Evolutionary conservation across 2,797 vertebrate species (phyloP).

Genomic region (Megaceryle alcyon): DNA sequence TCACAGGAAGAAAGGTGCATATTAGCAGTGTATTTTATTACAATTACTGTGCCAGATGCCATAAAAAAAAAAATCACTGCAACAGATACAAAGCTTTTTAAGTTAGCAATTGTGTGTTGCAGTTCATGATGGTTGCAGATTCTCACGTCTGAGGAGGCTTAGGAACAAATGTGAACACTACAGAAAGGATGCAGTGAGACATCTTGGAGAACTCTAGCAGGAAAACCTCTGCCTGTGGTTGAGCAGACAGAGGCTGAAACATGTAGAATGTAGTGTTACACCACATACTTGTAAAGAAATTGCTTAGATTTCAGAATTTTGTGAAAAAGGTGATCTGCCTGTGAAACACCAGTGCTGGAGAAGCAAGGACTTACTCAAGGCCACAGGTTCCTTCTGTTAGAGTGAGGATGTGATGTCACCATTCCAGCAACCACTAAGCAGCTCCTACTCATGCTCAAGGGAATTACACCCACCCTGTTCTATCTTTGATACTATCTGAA

Average conservation of each 20-base stretch:
- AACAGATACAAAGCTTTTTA: background rate
- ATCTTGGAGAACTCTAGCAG: background rate
- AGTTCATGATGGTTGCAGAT: background rate
- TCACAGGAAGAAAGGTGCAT: conserved; percentile 18
- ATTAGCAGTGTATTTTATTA: background rate
- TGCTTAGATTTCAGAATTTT: background rate
- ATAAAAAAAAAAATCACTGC: background rate
- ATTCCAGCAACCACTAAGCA: background rate
- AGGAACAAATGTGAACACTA: background rate
- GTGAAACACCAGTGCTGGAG: background rate
- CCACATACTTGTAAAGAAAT: background rate
- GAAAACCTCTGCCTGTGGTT: background rate
- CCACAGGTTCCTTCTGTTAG: background rate
- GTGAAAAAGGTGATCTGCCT: background rate
- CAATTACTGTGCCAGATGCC: background rate
- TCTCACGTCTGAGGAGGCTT: background rate
- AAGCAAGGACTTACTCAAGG: background rate
- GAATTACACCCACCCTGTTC: background rate
- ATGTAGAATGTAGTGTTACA: background rate
- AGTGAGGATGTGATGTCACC: background rate
- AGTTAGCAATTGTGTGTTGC: background rate
- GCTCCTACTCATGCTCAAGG: background rate
- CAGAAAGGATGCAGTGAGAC: background rate
- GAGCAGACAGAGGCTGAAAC: background rate
- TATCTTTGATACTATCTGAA: background rate